Evolutionary conservation across 2,888 invertebrate species (phyloP), one percentile per base, ranked within the genome.

Genomic region (Chaitophorus viminalis): DNA sequence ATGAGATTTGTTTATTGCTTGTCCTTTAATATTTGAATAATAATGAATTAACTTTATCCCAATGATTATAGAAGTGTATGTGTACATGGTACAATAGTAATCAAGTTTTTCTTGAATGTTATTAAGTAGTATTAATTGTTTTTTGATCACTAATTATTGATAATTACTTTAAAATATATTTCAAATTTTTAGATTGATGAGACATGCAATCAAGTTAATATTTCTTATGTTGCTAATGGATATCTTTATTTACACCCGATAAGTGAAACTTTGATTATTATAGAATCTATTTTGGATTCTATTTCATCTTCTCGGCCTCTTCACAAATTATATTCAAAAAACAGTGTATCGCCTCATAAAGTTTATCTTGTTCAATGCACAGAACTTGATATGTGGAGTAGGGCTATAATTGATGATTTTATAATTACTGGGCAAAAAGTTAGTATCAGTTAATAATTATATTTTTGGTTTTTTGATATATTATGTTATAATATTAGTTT

Each of bases 201-300:
- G 54, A 21, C n/a, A 65, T 81, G 81, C 65, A 21, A 81, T 77
- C 31, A 31, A 81, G 74, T 31, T 74, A 11, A 9, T 65, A 17
- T 87, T 0, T 18, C 81, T n/a, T 81, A n/a, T 46, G 11, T 87
- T 60, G n/a, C 9, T 65, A 75, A 75, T 60, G 87, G 87, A 21
- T 87, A 81, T 74, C 0, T 81, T 11, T 81, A 87, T 81, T n/a
- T 87, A 46, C 87, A 87, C 46, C 81, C 87, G 6, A 31, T 54
- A 21, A 81, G 65, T 46, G 87, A 81, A 33, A 87, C 87, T 11
- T 65, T 87, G 18, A 14, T 75, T 1, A 54, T 87, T 14, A 8
- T 87, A 39, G 87, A 87, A 65, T 87, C 87, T 74, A 74, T 87
- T 74, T 46, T 87, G 31, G 81, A 87, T 74, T 14, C 81, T 18